These are phyloP conservation scores for Acropora yongei DNA, from an alignment of 64 coral and sea anemone species.

Conservation along the genomic window DNA sequence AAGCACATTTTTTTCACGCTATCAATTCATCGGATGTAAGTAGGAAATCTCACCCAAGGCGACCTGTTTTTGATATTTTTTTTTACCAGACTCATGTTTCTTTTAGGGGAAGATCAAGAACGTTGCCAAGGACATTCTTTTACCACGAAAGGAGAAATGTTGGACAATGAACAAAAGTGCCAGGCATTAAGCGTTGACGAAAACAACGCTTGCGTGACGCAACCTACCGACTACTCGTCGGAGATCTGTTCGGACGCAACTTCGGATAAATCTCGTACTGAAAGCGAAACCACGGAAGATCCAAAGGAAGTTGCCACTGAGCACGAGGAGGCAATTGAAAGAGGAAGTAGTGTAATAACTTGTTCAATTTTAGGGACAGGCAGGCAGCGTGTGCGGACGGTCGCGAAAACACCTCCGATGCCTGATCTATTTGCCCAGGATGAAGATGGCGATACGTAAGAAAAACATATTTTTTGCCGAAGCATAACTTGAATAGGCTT, in stretches of 20 bases:
- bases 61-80: too few species aligned
- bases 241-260: neutral
- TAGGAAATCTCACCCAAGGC: neutral
- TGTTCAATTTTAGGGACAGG: neutral
- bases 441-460: slow-evolving; percentile 84
- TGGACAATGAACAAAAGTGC: neutral
- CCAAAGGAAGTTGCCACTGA: neutral
- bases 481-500: neutral
- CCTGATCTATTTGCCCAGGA: slow-evolving; percentile 58
- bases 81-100: neutral
- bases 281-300: neutral
- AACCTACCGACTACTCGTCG: neutral
- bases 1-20: neutral
- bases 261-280: neutral
- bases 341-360: neutral
- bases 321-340: neutral
- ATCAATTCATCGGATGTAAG: neutral
- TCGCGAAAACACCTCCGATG: slow-evolving; percentile 37
- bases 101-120: neutral
- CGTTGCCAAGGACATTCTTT: neutral
- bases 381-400: slow-evolving; percentile 1
- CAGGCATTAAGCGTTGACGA: neutral
- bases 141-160: neutral
- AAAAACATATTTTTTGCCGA: neutral
- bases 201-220: neutral